Evolutionary conservation across 2,888 invertebrate species (phyloP).

Genomic region (Drosophila monieri): DNA sequence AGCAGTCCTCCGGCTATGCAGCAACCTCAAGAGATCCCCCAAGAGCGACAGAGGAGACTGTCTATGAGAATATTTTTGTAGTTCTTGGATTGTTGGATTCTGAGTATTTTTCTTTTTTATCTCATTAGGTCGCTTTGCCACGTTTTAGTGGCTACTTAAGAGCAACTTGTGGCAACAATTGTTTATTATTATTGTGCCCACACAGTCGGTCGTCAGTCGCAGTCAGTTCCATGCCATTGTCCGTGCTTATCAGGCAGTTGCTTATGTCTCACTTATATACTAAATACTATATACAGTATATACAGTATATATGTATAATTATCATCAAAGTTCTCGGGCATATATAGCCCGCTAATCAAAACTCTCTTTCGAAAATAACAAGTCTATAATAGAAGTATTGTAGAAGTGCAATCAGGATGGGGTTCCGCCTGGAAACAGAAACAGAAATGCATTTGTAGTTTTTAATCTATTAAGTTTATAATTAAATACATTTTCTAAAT

Average conservation of each 20-base stretch:
- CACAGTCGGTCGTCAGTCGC: neutral
- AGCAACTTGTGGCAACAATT: conserved; percentile 45
- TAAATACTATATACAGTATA: neutral
- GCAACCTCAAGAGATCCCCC: conserved; percentile 36
- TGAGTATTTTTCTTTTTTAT: conserved; percentile 40
- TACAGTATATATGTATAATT: conserved; percentile 24
- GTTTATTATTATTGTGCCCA: conserved; percentile 32
- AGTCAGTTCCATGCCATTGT: conserved; percentile 37
- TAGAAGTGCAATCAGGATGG: conserved; percentile 21
- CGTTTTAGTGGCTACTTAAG: conserved; percentile 59
- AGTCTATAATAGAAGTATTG: conserved; percentile 15
- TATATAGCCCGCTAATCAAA: conserved; percentile 20
- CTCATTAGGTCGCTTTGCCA: conserved; percentile 71
- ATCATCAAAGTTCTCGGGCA: conserved; percentile 25
- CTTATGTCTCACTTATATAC: neutral
- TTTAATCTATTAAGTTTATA: conserved; percentile 15
- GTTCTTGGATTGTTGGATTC: conserved; percentile 42
- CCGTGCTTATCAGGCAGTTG: conserved; percentile 48
- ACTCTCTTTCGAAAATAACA: conserved; percentile 14
- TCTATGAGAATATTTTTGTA: conserved; percentile 34
- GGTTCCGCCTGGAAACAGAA: conserved; percentile 38
- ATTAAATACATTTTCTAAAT: too few relatives aligned
- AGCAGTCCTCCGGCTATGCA: conserved; percentile 58
- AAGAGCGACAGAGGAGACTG: conserved; percentile 7
- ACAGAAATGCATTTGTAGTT: conserved; percentile 17